phyloP scores from a whole-genome alignment of 1,140 invertebrate genomes.

The Dryas iulia region DNA sequence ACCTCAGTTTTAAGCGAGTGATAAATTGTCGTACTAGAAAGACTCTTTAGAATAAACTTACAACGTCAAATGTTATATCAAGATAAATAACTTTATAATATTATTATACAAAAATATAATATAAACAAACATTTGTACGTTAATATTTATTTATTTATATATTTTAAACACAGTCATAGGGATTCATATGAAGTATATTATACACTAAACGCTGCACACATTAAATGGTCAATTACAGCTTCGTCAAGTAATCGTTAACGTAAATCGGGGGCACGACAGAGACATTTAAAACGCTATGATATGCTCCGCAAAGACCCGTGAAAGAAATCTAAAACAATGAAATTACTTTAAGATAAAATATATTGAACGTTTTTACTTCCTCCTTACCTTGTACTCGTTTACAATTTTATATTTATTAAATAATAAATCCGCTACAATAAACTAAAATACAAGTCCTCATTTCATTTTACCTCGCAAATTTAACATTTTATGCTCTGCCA shows the following conservation, averaged over 20 bases:
- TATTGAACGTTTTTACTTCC: neutral
- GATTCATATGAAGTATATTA: neutral
- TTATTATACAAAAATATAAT: no score
- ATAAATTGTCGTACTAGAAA: slow-evolving; percentile 29
- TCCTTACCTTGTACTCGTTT: neutral
- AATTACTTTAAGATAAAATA: neutral
- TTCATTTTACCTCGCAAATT: no score
- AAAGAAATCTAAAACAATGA: neutral
- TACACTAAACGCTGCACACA: slow-evolving; percentile 14
- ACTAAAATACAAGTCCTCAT: no score
- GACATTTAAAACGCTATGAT: neutral
- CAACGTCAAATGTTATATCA: neutral
- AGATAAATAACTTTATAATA: neutral
- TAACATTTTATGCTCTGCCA: no score
- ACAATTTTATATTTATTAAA: neutral
- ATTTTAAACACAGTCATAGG: no score
- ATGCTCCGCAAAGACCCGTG: neutral
- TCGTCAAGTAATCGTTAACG: slow-evolving; percentile 2
- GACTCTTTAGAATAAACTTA: neutral
- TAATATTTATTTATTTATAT: no score
- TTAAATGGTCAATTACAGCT: slow-evolving; percentile 28
- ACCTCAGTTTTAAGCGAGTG: slow-evolving; percentile 36
- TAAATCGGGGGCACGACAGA: slow-evolving; percentile 9
- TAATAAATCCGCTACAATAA: no score
- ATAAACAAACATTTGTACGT: no score